Conservation (phyloP, 1,140 invertebrate genomes). For the Branchinecta lindahli region DNA sequence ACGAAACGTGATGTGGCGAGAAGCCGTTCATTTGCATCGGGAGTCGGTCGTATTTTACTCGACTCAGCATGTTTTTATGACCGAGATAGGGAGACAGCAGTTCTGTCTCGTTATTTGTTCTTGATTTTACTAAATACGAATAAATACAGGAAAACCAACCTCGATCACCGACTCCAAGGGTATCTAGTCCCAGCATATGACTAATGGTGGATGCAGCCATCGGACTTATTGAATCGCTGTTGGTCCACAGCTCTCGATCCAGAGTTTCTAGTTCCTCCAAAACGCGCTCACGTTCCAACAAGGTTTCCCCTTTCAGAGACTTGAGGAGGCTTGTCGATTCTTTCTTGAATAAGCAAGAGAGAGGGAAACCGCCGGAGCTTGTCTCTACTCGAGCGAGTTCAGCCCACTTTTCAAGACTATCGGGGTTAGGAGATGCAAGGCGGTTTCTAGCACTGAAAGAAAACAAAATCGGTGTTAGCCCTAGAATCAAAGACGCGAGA, state of each 20-base stretch:
- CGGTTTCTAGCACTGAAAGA: background rate
- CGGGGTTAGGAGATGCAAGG: background rate
- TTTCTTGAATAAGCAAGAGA: background rate
- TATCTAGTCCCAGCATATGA: background rate
- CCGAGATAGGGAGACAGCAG: too few species aligned
- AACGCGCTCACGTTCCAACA: background rate
- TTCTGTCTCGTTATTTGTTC: too few species aligned
- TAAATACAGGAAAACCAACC: background rate
- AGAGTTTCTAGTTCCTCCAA: background rate
- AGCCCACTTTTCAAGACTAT: constrained; percentile 1
- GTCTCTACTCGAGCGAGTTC: background rate
- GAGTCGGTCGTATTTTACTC: too few species aligned
- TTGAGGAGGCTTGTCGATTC: background rate
- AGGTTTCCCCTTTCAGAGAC: background rate
- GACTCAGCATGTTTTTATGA: too few species aligned
- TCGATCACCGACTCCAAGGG: background rate
- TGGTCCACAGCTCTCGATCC: background rate
- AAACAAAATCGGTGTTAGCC: background rate
- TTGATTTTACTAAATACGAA: too few species aligned
- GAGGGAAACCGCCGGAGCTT: background rate
- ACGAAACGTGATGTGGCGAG: too few species aligned
- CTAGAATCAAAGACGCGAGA: too few species aligned
- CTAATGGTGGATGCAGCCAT: background rate
- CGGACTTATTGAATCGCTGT: background rate
- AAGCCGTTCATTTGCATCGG: too few species aligned